Base-by-base conservation (phyloP, 2,797 vertebrate genomes). In the Mormyrops boulengeri region DNA sequence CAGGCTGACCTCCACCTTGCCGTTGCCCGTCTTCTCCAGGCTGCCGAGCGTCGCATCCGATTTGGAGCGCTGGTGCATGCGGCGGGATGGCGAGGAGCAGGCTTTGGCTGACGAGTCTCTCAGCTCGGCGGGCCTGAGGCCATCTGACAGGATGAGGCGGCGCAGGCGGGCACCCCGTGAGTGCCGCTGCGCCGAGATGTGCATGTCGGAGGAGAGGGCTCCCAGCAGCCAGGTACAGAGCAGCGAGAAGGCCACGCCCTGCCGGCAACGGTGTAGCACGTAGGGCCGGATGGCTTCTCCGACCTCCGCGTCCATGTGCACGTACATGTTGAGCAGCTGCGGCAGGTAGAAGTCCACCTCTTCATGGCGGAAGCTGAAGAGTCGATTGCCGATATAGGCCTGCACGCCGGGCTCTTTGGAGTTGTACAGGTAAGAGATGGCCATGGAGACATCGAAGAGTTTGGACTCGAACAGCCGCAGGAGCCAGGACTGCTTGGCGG, bases 361-460 rank as follows among this genome's bases (percentile, higher is more conserved):
- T 1, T 98, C 97, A 0, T 98, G 92, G 0, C 95, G 94, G 92
- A 99, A 99, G 94, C 96, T 98, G 95, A 99, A 99, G 3, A 99
- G 96, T 0, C 98, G 94, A 92, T 99, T 99, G 0, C 98, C 98
- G 0, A 99, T 99, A 95, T 99, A 99, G 0, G 98, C 98, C 94
- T 99, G 98, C 2, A 99, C 98, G 0, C 98, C 98, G 0, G 98
- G 98, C 90, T 99, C 98, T 94, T 99, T 99, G 0, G 98, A 99
- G 91, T 97, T 99, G 94, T 99, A 98, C 90, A 99, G 92, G 95
- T 99, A 99, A 0, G 98, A 99, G 89, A 99, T 99, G 60, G 98
- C 98, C 98, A 99, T 99, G 94, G 98, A 99, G 90, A 99, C 96
- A 26, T 99, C 98, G 2, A 99, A 99, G n/a, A 99, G 96, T 90